Evolutionary conservation across 2,888 invertebrate genomes (phyloP).

Genomic region (Drosophila putrida): DNA sequence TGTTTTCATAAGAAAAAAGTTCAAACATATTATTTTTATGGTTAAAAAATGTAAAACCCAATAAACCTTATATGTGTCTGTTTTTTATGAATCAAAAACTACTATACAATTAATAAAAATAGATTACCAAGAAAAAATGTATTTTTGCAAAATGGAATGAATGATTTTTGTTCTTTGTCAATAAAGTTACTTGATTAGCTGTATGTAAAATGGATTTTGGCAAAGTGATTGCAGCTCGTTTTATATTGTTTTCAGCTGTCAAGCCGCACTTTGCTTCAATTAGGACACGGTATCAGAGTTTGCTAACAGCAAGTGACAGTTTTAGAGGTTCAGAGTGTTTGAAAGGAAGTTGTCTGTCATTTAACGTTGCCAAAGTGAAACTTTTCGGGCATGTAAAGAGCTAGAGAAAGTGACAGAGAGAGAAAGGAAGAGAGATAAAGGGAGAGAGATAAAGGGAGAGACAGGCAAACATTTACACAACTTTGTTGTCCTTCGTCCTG

Average conservation of each 20-base stretch:
- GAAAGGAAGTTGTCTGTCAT: conserved; percentile 34
- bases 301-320: conserved; percentile 4
- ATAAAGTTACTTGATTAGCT: too few relatives aligned
- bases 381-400: conserved; percentile 18
- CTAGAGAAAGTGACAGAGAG: neutral
- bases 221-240: neutral
- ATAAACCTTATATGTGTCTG: too few relatives aligned
- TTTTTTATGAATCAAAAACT: too few relatives aligned
- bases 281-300: conserved; percentile 6
- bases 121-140: too few relatives aligned
- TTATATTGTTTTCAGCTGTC: conserved; percentile 1
- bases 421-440: neutral
- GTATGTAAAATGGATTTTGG: neutral
- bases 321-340: conserved; percentile 1
- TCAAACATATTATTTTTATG: too few relatives aligned
- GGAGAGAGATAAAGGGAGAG: neutral
- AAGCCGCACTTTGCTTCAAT: conserved; percentile 19
- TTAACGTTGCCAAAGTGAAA: conserved; percentile 43
- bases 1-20: too few relatives aligned
- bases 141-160: too few relatives aligned
- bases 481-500: neutral
- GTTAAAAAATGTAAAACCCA: too few relatives aligned
- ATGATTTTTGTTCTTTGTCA: too few relatives aligned
- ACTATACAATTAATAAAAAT: too few relatives aligned
- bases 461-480: conserved; percentile 18